These are phyloP conservation scores for Pammene aurita DNA, from an alignment of 2,888 invertebrate species.

Conservation along the genomic window DNA sequence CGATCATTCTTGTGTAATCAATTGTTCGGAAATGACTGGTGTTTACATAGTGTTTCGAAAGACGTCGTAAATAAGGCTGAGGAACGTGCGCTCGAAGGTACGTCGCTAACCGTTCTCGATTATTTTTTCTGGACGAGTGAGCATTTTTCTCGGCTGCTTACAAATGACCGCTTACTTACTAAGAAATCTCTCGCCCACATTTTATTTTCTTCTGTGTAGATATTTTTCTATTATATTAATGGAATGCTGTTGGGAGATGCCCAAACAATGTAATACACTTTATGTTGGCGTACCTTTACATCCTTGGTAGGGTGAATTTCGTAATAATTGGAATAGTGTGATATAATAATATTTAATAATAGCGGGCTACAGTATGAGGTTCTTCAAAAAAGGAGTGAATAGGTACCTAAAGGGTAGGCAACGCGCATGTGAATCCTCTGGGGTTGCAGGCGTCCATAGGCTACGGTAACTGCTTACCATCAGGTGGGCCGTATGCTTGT, in stretches of 20 bases:
- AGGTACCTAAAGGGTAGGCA: too few relatives aligned
- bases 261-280: slow-evolving; percentile 64
- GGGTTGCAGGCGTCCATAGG: too few relatives aligned
- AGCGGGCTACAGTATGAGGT: too few relatives aligned
- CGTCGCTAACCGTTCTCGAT: slow-evolving; percentile 57
- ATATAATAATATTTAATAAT: slow-evolving; percentile 20
- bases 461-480: too few relatives aligned
- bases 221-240: slow-evolving; percentile 77
- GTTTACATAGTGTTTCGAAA: slow-evolving; percentile 34
- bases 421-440: too few relatives aligned
- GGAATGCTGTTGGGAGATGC: slow-evolving; percentile 69
- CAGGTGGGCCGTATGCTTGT: too few relatives aligned
- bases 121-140: slow-evolving; percentile 76
- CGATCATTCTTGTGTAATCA: slow-evolving; percentile 13
- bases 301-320: slow-evolving; percentile 31
- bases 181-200: slow-evolving; percentile 72
- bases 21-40: slow-evolving; percentile 33
- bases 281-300: slow-evolving; percentile 16
- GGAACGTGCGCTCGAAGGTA: slow-evolving; percentile 47
- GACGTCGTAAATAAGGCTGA: slow-evolving; percentile 42
- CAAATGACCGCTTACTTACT: slow-evolving; percentile 77
- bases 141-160: slow-evolving; percentile 77
- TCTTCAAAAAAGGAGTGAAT: too few relatives aligned
- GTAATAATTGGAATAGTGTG: slow-evolving; percentile 25
- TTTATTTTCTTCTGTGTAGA: slow-evolving; percentile 72